Percentiles rank a stretch among this genome's conserved stretches.
These are phyloP conservation scores for Drosophila infuscata DNA, from an alignment of 2,888 invertebrate species.

Conservation along the genomic window DNA sequence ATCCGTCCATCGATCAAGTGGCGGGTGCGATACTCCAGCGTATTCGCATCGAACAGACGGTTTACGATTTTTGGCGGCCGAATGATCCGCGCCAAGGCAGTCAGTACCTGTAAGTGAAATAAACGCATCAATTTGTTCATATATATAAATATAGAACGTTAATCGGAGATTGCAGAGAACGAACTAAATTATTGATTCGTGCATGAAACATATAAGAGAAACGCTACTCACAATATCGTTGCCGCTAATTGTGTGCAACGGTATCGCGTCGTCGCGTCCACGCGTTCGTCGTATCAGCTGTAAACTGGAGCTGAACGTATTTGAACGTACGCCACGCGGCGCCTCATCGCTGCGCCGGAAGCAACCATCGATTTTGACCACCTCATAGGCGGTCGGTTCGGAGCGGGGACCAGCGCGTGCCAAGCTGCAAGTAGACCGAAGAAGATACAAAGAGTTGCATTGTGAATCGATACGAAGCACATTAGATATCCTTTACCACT, in stretches of 20 bases:
- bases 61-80: conserved; percentile 90
- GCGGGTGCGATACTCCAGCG: conserved; percentile 95
- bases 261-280: conserved; percentile 86
- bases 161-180: neutral
- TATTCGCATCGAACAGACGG: conserved; percentile 88
- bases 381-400: conserved; percentile 90
- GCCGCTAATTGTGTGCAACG: conserved; percentile 86
- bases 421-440: conserved; percentile 81
- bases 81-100: conserved; percentile 90
- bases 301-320: conserved; percentile 82
- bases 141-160: too few relatives aligned
- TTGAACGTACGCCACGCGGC: conserved; percentile 86
- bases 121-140: neutral
- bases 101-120: conserved; percentile 86
- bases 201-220: neutral
- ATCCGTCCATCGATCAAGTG: conserved; percentile 95
- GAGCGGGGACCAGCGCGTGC: conserved; percentile 90
- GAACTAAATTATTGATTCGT: neutral
- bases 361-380: conserved; percentile 89
- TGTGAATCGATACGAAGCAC: neutral
- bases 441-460: neutral
- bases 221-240: conserved; percentile 86
- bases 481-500: conserved; percentile 9
- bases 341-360: conserved; percentile 87
- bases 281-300: conserved; percentile 86